Evolutionary conservation across 1,140 invertebrate genomes (phyloP).

Genomic region (Drosophila azteca): DNA sequence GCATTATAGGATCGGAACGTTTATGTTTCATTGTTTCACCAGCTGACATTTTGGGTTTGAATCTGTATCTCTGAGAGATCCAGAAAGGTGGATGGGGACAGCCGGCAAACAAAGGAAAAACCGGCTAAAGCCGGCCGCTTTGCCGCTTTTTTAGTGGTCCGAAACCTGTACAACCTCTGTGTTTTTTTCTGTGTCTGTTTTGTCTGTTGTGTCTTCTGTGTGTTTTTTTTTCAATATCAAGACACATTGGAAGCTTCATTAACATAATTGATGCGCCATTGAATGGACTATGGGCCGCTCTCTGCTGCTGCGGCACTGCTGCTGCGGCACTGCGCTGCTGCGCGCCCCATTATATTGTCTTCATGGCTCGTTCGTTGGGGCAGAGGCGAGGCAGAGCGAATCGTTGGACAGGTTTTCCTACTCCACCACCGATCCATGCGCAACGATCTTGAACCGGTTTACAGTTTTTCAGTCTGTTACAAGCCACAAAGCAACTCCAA

Average conservation of each 20-base stretch:
- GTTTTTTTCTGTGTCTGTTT: constrained; percentile 5
- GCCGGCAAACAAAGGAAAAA: constrained; percentile 53
- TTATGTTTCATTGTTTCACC: constrained; percentile 32
- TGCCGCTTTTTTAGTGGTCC: constrained; percentile 4
- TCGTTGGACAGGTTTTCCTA: constrained; percentile 73
- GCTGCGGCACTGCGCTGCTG: neutral
- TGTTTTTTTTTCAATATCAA: constrained; percentile 71
- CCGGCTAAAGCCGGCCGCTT: constrained; percentile 55
- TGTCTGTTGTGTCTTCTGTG: constrained; percentile 8
- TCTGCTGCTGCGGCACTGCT: too few species aligned
- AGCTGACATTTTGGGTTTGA: constrained; percentile 46
- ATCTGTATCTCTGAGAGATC: too few species aligned
- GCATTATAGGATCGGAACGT: constrained; percentile 40
- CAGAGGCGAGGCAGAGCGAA: constrained; percentile 49
- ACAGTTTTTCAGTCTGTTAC: constrained; percentile 29
- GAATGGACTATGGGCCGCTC: constrained; percentile 17
- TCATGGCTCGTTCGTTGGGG: constrained; percentile 41
- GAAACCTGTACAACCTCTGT: constrained; percentile 35
- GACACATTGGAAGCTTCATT: constrained; percentile 76
- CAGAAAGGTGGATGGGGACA: neutral
- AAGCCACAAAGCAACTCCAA: neutral
- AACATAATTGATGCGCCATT: constrained; percentile 82
- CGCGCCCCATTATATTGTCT: constrained; percentile 66
- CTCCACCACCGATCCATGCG: constrained; percentile 35
- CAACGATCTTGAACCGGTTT: constrained; percentile 63